A percentile compares a stretch with the other conserved stretches of the same genome.
phyloP scores from a whole-genome alignment of 2,797 vertebrate genomes.

The Phylloscopus collybita region DNA sequence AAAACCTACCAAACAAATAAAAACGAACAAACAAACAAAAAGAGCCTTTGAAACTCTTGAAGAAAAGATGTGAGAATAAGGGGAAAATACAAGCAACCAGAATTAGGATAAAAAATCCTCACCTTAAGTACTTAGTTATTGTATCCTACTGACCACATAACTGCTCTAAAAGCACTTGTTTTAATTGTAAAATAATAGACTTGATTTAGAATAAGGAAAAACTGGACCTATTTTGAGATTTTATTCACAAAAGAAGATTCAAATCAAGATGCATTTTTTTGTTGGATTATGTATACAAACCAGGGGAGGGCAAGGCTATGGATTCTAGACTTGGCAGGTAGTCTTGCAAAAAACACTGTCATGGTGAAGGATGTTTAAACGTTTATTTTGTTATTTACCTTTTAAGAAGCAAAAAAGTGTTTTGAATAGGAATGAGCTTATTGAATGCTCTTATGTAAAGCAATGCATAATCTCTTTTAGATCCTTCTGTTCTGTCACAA shows the following conservation, averaged over 20 bases:
- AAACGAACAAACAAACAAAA: background rate
- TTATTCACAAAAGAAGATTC: background rate
- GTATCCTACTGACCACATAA: background rate
- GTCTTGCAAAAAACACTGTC: fast-evolving
- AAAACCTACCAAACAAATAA: background rate
- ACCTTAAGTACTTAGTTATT: background rate
- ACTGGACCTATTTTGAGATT: fast-evolving
- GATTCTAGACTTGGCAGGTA: background rate
- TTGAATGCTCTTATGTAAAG: background rate
- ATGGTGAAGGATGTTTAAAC: background rate
- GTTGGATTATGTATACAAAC: background rate
- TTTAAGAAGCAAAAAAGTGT: background rate
- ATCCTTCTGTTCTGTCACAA: background rate
- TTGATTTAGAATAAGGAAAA: background rate
- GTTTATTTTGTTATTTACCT: background rate
- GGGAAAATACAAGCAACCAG: background rate
- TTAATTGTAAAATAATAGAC: background rate
- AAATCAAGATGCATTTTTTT: background rate
- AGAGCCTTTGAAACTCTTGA: background rate
- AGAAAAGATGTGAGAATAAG: background rate
- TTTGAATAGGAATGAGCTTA: background rate
- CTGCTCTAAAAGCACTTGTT: background rate
- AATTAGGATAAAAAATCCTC: background rate
- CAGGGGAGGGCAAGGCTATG: fast-evolving
- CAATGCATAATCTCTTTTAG: background rate